A percentile compares a stretch with the other conserved stretches of the same genome.
Conservation (phyloP, 2,888 invertebrate species). For the Macrosiphum euphorbiae region DNA sequence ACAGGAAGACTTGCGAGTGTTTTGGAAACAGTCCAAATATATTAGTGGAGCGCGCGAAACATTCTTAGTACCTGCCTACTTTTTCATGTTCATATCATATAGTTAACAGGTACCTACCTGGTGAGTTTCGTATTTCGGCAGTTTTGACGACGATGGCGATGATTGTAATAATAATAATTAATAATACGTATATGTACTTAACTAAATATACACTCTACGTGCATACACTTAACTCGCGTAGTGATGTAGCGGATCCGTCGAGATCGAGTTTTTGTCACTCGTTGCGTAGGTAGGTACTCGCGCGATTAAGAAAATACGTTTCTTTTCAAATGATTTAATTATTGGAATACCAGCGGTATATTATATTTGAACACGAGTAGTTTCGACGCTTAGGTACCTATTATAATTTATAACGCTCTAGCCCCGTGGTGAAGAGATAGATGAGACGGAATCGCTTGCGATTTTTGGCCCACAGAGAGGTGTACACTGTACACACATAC, state of each 20-base stretch:
- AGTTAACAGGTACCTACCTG: not conserved
- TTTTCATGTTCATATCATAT: not conserved
- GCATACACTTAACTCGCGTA: not conserved
- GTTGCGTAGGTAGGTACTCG: not conserved
- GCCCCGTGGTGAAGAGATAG: not conserved
- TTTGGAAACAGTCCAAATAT: conserved; percentile 1
- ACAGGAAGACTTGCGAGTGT: not conserved
- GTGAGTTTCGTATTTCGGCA: not conserved
- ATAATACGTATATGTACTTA: too few species aligned
- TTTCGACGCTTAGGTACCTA: not conserved
- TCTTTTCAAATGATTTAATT: not conserved
- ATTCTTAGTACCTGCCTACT: not conserved
- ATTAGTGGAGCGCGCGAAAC: not conserved
- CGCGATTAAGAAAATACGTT: not conserved
- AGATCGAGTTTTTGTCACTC: not conserved
- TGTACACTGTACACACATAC: not conserved
- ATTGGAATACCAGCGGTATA: not conserved
- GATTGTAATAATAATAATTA: not conserved
- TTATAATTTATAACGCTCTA: too few species aligned
- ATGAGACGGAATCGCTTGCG: not conserved
- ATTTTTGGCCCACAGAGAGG: not conserved
- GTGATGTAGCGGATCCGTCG: not conserved
- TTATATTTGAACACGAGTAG: not conserved
- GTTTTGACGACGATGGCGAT: not conserved
- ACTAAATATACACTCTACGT: not conserved